phyloP scores from a whole-genome alignment of 2,888 invertebrate genomes.

The Blera fallax region DNA sequence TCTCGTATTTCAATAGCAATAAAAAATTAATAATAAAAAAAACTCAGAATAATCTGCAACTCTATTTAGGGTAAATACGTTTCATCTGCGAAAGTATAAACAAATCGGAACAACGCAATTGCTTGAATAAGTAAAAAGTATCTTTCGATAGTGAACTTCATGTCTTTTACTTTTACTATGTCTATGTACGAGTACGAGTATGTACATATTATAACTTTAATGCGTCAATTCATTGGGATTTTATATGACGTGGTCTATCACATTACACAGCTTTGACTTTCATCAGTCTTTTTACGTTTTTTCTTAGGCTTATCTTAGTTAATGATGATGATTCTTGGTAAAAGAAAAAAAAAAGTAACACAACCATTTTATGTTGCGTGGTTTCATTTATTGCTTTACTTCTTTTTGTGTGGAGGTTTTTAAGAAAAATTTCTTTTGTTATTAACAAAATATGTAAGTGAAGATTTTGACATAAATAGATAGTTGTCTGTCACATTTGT shows the following conservation, averaged over 20 bases:
- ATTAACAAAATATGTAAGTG: background rate
- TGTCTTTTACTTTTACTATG: background rate
- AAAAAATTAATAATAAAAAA: background rate
- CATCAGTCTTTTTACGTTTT: background rate
- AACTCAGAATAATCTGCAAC: background rate
- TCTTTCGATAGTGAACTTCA: background rate
- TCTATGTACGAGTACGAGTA: too few species aligned
- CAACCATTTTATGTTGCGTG: background rate
- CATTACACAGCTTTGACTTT: background rate
- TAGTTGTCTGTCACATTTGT: background rate
- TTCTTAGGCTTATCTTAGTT: background rate
- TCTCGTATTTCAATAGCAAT: background rate
- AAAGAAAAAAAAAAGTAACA: background rate
- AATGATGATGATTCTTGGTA: background rate
- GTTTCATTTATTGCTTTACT: background rate
- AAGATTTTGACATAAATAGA: too few species aligned
- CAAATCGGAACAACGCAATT: slow-evolving; percentile 7
- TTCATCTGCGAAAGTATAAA: slow-evolving; percentile 12
- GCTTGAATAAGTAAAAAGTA: background rate
- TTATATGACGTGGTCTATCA: background rate
- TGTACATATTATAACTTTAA: background rate
- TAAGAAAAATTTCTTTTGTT: background rate
- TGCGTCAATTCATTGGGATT: slow-evolving; percentile 11
- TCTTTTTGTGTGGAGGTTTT: background rate
- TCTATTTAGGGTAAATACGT: background rate